phyloP scores from a whole-genome alignment of 2,797 vertebrate genomes.

The Muraenolepis orangiensis region DNA sequence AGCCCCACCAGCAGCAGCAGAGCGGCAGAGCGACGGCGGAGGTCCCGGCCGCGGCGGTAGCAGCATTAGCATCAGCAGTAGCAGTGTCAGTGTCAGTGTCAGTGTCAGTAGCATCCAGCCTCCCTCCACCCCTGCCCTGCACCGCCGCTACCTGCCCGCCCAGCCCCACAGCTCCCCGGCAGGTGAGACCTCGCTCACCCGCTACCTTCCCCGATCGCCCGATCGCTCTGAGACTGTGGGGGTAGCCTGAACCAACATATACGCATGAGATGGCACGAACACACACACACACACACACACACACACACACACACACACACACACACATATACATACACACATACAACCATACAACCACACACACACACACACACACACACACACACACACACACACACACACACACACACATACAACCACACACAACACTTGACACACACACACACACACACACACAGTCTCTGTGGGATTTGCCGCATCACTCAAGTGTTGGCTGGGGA shows the following conservation, averaged over 20 bases:
- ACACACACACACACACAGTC: constrained; percentile 14
- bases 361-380: constrained; percentile 12
- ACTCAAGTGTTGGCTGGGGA: constrained; percentile 54
- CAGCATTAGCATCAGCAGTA: constrained; percentile 55
- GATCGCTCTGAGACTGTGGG: constrained; percentile 11
- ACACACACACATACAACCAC: constrained; percentile 6
- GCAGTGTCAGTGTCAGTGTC: too few species aligned
- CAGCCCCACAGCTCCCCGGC: constrained; percentile 80
- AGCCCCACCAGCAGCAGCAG: constrained; percentile 52
- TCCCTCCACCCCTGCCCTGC: constrained; percentile 71
- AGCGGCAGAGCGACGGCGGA: constrained; percentile 60
- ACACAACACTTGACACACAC: too few species aligned
- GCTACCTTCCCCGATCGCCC: neutral
- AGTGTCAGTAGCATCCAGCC: constrained; percentile 69
- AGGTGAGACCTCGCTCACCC: constrained; percentile 45
- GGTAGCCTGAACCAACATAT: constrained; percentile 27
- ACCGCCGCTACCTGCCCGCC: constrained; percentile 84
- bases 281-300: constrained; percentile 20
- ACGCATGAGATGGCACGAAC: constrained; percentile 5
- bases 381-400: constrained; percentile 14
- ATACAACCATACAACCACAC: constrained; percentile 26
- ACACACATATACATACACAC: constrained; percentile 17
- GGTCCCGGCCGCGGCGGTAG: constrained; percentile 60
- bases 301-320: constrained; percentile 8
- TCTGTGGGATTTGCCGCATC: constrained; percentile 34